A percentile compares a stretch with the other conserved stretches of the same genome.
Evolutionary conservation across 2,888 invertebrate species (phyloP).

Genomic region (Bhutanitis thaidina): DNA sequence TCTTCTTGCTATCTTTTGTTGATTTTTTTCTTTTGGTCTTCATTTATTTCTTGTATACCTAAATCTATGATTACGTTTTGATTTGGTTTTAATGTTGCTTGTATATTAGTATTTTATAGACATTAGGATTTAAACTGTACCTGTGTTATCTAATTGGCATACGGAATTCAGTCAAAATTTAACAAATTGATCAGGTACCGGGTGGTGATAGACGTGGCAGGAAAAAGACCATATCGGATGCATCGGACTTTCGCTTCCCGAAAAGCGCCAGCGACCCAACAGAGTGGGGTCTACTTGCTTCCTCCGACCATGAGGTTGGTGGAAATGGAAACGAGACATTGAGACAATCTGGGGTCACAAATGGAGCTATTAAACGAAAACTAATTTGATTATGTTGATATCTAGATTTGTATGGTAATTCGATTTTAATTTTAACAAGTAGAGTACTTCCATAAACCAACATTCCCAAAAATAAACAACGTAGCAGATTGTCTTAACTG

Average conservation of each 20-base stretch:
- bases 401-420: no score
- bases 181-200: conserved; percentile 34
- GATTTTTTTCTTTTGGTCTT: no score
- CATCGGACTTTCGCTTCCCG: conserved; percentile 39
- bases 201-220: conserved; percentile 59
- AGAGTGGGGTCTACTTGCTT: conserved; percentile 49
- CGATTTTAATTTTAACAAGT: no score
- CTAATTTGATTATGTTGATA: not conserved
- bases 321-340: conserved; percentile 19
- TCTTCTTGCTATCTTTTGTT: no score
- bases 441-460: not conserved
- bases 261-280: conserved; percentile 43
- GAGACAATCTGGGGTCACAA: conserved; percentile 26
- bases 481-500: conserved; percentile 17
- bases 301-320: conserved; percentile 52
- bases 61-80: no score
- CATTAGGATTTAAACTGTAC: no score
- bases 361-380: not conserved
- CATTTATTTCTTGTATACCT: no score
- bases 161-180: conserved; percentile 30
- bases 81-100: no score
- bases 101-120: no score
- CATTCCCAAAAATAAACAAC: not conserved
- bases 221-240: conserved; percentile 47
- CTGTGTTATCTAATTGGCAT: conserved; percentile 27